These are phyloP conservation scores for Camponotus floridanus DNA, from an alignment of 1,140 invertebrate species.

Conservation along the genomic window DNA sequence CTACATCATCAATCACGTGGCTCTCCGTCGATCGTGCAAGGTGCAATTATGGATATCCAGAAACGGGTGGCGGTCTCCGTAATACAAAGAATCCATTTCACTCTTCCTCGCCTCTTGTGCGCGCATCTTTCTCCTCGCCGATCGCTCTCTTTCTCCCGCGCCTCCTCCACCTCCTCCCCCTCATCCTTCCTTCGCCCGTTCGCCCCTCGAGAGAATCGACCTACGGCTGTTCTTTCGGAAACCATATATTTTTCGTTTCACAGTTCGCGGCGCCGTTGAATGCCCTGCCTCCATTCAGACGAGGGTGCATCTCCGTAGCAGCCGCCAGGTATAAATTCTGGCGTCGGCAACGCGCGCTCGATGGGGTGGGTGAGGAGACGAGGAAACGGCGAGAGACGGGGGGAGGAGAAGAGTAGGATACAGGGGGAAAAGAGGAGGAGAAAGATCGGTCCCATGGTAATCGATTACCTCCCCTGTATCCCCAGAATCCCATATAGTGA, in stretches of 20 bases:
- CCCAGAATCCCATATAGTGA: constrained; percentile 84
- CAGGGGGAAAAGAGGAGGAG: constrained; percentile 67
- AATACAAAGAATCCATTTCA: constrained; percentile 80
- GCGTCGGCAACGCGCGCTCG: constrained; percentile 74
- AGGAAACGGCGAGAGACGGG: background rate
- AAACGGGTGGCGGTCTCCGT: constrained; percentile 74
- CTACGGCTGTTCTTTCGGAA: constrained; percentile 78
- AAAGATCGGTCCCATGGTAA: constrained; percentile 83
- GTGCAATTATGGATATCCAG: constrained; percentile 68
- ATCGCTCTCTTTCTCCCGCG: constrained; percentile 50
- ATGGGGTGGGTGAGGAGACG: constrained; percentile 32
- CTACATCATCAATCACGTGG: constrained; percentile 43
- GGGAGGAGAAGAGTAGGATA: constrained; percentile 51
- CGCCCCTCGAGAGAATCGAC: constrained; percentile 63
- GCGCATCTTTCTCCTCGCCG: constrained; percentile 55
- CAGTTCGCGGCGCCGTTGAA: constrained; percentile 80
- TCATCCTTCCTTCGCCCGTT: constrained; percentile 46
- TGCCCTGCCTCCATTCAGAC: constrained; percentile 78
- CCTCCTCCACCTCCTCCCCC: constrained; percentile 34
- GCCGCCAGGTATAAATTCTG: constrained; percentile 85
- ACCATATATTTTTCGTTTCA: constrained; percentile 85
- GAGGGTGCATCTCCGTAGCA: constrained; percentile 83
- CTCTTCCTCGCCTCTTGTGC: constrained; percentile 67
- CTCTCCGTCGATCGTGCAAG: constrained; percentile 43
- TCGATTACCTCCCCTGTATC: constrained; percentile 83